Base-by-base conservation (phyloP, 2,888 invertebrate species). In the Drosophila merina region DNA sequence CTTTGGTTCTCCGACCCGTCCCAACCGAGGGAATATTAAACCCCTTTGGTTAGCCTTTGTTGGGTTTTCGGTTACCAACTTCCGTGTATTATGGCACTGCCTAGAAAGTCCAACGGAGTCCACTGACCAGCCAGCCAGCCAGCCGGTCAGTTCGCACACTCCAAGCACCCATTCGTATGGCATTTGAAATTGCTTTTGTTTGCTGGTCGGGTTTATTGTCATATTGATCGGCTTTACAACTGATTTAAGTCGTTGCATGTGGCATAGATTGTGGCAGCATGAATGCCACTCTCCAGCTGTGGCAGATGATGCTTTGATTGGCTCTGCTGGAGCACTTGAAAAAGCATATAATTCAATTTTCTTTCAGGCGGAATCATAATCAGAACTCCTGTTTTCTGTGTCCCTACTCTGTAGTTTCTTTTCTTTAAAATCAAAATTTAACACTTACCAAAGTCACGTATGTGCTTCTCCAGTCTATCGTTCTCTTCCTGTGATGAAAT, bases 401-500 rank as follows among this genome's bases (percentile, higher is more conserved):
- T 10, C 1, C 20, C 20, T 52, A 9, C 30, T 12, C 7, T 2
- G 6, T 3, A 26, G n/a, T 1, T 3, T 38, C 12, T 6, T 12
- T 38, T 4, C 40, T 3, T 42, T 20, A 8, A 42, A 20, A 25
- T 4, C 5, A 4, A 9, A 4, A 25, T 25, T 10, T n/a, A 25
- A 50, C 64, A 89, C 92, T 93, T 92, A 96, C 96, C 97, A 90
- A 96, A 97, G 90, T 97, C 97, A 91, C 96, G 95, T 77, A 97
- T 96, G 90, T 97, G 96, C 91, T 97, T 97, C 90, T 97, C 97
- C 78, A 97, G 93, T 91, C 95, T 95, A 91, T 97, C 96, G 89
- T 97, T 97, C 92, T 97, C 97, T 89, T 97, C 96, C 92, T 97
- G 97, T 62, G 96, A 96, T 60, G 96, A 95, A 89, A 97, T 96